Evolutionary conservation across 2,888 invertebrate genomes (phyloP).

Genomic region (Drosophila prolongata): DNA sequence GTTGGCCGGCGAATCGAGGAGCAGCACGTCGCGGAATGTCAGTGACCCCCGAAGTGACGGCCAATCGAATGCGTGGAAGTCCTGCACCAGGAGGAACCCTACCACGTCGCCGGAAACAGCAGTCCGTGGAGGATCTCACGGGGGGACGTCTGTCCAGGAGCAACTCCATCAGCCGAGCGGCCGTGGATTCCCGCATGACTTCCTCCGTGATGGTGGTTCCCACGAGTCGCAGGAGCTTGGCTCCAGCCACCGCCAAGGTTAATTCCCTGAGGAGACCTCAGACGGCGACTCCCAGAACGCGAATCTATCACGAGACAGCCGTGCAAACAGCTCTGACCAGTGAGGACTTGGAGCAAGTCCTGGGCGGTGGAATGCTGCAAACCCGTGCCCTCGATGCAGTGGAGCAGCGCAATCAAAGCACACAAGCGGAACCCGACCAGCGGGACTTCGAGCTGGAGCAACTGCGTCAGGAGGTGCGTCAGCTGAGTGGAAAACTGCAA

Average conservation of each 20-base stretch:
- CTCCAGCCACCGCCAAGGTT: conserved; percentile 82
- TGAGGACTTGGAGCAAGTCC: conserved; percentile 89
- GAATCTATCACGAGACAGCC: conserved; percentile 92
- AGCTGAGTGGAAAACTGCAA: conserved; percentile 87
- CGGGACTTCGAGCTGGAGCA: conserved; percentile 87
- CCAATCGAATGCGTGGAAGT: conserved; percentile 77
- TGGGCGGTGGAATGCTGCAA: conserved; percentile 86
- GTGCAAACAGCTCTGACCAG: conserved; percentile 91
- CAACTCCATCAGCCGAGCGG: conserved; percentile 84
- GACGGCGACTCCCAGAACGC: conserved; percentile 85
- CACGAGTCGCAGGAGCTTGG: conserved; percentile 72
- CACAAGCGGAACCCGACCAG: conserved; percentile 87
- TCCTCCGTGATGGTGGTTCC: conserved; percentile 81
- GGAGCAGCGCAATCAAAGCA: conserved; percentile 86
- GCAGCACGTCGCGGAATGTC: conserved; percentile 78
- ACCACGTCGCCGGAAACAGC: conserved; percentile 90
- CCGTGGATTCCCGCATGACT: conserved; percentile 84
- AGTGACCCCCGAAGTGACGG: conserved; percentile 80
- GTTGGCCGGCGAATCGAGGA: conserved; percentile 86
- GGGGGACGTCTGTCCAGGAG: conserved; percentile 83
- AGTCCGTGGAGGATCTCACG: conserved; percentile 86
- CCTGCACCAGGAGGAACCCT: conserved; percentile 87
- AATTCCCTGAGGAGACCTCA: conserved; percentile 84
- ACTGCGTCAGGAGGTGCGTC: conserved; percentile 87
- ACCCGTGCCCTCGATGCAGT: conserved; percentile 83